phyloP scores from a whole-genome alignment of 2,113 vertebrate species.

The Piaya cayana region DNA sequence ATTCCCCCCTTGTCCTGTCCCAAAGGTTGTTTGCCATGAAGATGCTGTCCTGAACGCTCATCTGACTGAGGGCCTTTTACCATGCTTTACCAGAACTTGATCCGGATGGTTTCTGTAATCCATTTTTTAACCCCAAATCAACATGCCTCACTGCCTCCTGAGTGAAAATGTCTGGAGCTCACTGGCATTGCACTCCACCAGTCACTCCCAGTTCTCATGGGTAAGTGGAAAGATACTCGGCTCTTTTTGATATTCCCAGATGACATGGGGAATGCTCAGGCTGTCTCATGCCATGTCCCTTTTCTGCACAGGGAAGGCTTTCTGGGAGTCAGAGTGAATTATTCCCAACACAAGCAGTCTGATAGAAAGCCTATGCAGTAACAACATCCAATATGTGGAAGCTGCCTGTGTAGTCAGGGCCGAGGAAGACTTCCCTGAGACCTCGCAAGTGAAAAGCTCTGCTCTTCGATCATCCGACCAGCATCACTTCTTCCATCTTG shows the following conservation, averaged over 20 bases:
- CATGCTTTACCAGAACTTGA: not conserved
- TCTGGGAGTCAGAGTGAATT: not conserved
- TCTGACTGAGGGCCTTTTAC: not conserved
- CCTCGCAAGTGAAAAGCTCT: not conserved
- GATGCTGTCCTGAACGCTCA: not conserved
- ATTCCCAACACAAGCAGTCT: not conserved
- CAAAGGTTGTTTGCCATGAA: not conserved
- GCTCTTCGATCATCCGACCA: not conserved
- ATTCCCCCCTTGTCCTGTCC: too few relatives aligned
- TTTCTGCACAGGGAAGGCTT: not conserved
- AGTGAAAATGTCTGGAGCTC: not conserved
- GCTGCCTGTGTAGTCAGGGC: not conserved
- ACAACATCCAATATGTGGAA: not conserved
- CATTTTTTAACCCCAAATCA: not conserved
- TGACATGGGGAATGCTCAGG: not conserved
- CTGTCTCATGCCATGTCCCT: not conserved
- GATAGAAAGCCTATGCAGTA: not conserved
- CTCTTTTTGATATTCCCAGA: not conserved
- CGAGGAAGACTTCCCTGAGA: not conserved
- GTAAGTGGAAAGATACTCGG: not conserved
- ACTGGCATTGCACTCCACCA: too few relatives aligned
- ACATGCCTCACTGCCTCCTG: not conserved
- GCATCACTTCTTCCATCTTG: not conserved
- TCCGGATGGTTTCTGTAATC: not conserved
- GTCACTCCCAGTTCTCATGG: not conserved